Evolutionary conservation across 2,113 vertebrate species (phyloP).

Genomic region (Albula glossodonta): DNA sequence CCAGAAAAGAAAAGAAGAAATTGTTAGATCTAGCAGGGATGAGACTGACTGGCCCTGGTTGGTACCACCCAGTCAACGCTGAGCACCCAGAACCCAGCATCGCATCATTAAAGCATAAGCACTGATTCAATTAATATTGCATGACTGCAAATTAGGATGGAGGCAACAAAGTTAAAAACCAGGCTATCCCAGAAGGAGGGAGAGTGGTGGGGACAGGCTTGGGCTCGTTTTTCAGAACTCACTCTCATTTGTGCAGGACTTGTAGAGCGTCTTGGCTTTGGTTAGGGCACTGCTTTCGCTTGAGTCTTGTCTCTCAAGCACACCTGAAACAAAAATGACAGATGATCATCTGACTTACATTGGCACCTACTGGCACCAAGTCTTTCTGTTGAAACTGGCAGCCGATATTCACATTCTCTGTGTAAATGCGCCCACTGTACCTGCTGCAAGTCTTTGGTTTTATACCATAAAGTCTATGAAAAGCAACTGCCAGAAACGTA

Average conservation of each 20-base stretch:
- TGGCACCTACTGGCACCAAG: neutral
- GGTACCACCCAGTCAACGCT: too few relatives aligned
- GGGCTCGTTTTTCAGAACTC: constrained; percentile 55
- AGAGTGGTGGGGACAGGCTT: neutral
- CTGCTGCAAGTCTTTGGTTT: neutral
- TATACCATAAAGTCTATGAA: neutral
- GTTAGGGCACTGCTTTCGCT: constrained; percentile 74
- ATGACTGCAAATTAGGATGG: too few relatives aligned
- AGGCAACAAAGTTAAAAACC: too few relatives aligned
- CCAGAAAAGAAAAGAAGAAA: constrained; percentile 38
- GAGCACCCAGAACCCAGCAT: neutral
- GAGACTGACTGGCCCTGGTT: neutral
- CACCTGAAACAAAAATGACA: constrained; percentile 64
- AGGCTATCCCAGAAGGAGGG: neutral
- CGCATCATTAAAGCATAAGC: neutral
- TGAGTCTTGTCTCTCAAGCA: constrained; percentile 73
- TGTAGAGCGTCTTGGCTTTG: constrained; percentile 91
- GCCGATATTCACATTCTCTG: neutral
- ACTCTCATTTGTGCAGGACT: constrained; percentile 92
- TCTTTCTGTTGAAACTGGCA: neutral
- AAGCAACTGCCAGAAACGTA: too few relatives aligned
- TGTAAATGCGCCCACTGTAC: neutral
- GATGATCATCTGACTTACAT: neutral
- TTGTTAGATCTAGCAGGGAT: neutral
- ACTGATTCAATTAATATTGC: too few relatives aligned